Evolutionary conservation across 2,797 vertebrate species (phyloP).

Genomic region (Betta splendens): DNA sequence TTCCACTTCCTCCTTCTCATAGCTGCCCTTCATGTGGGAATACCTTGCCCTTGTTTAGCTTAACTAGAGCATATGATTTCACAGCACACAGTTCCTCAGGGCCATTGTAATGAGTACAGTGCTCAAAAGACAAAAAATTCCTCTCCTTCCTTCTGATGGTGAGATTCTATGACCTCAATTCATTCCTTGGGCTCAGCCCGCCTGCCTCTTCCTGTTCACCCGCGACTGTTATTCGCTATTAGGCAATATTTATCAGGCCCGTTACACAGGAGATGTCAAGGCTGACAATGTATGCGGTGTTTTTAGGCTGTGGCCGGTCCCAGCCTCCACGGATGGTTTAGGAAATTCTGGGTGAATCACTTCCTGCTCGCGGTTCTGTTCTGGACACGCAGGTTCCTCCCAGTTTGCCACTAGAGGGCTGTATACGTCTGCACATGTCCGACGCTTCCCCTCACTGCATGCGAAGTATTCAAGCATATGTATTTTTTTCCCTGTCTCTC

Average conservation of each 20-base stretch:
- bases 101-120: constrained; percentile 75
- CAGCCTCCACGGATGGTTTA: constrained; percentile 64
- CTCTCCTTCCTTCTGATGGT: constrained; percentile 57
- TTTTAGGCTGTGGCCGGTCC: constrained; percentile 45
- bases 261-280: constrained; percentile 54
- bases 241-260: constrained; percentile 47
- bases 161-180: constrained; percentile 70
- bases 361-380: constrained; percentile 23
- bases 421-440: constrained; percentile 73
- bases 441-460: constrained; percentile 57
- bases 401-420: constrained; percentile 83
- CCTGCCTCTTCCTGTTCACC: constrained; percentile 22
- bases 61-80: constrained; percentile 81
- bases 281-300: constrained; percentile 31
- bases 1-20: constrained; percentile 71
- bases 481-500: constrained; percentile 63
- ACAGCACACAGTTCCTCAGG: constrained; percentile 72
- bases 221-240: constrained; percentile 40
- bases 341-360: constrained; percentile 58
- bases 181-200: constrained; percentile 42
- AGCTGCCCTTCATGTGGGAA: constrained; percentile 75
- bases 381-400: constrained; percentile 28
- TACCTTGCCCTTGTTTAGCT: constrained; percentile 79
- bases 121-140: constrained; percentile 74
- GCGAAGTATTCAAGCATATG: constrained; percentile 79